Evolutionary conservation across 23 tunicate species (phyloP).

Genomic region (Halocynthia roretzi): DNA sequence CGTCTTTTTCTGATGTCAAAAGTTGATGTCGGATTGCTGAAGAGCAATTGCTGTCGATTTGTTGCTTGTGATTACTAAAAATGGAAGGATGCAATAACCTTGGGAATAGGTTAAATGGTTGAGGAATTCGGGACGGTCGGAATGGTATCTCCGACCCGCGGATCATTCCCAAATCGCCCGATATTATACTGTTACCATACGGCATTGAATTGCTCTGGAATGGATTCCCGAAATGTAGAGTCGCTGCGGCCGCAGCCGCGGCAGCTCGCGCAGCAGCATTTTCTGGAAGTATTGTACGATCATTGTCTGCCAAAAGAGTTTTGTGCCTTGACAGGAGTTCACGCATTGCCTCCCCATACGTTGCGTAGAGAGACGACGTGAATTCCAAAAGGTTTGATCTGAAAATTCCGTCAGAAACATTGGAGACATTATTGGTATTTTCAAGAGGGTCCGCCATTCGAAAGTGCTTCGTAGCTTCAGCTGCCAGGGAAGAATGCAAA

Average conservation of each 20-base stretch:
- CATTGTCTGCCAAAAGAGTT: not conserved
- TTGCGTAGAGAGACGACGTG: conserved; percentile 23
- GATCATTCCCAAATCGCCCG: not conserved
- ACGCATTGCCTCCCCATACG: conserved; percentile 36
- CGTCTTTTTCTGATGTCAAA: too few species aligned
- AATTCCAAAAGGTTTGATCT: conserved; percentile 19
- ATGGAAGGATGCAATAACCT: not conserved
- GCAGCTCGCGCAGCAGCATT: conserved; percentile 15
- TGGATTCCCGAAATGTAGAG: conserved; percentile 20
- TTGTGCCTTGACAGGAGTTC: conserved; percentile 19
- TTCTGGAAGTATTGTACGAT: too few species aligned
- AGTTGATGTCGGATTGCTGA: too few species aligned
- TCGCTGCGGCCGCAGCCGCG: conserved; percentile 21
- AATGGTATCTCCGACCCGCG: not conserved
- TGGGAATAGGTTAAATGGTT: not conserved
- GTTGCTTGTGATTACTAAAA: too few species aligned
- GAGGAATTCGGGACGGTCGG: not conserved
- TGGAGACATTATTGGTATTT: too few species aligned
- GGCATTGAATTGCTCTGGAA: not conserved
- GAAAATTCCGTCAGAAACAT: not conserved
- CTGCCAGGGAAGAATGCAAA: too few species aligned
- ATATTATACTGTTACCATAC: too few species aligned
- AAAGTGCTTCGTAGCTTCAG: too few species aligned
- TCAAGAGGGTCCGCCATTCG: too few species aligned
- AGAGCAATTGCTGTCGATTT: too few species aligned